Evolutionary conservation across 2,888 invertebrate species (phyloP).

Genomic region (Metellina segmentata): DNA sequence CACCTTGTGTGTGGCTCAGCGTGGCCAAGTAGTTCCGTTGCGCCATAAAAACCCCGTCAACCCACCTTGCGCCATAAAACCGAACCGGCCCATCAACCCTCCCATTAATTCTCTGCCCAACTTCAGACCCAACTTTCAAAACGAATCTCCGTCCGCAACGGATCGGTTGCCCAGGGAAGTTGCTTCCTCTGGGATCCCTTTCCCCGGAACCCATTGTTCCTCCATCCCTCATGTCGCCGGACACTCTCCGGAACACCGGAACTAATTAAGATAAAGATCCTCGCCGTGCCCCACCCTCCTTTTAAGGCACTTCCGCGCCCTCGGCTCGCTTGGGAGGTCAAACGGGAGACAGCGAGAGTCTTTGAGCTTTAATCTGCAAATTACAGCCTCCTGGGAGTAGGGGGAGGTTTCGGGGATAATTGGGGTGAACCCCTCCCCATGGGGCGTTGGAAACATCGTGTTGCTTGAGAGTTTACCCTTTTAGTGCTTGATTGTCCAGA

Average conservation of each 20-base stretch:
- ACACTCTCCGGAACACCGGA: constrained; percentile 21
- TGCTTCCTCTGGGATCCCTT: not conserved
- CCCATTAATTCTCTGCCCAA: too few species aligned
- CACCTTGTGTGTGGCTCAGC: too few species aligned
- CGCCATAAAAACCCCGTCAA: too few species aligned
- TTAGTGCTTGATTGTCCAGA: too few species aligned
- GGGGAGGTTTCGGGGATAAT: too few species aligned
- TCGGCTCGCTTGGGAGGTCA: not conserved
- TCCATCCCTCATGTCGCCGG: constrained; percentile 1
- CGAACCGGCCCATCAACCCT: too few species aligned
- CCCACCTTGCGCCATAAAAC: too few species aligned
- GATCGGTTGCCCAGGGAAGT: not conserved
- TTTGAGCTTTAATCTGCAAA: not conserved
- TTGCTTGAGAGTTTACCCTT: too few species aligned
- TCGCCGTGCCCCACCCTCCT: not conserved
- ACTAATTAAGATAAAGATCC: constrained; percentile 45
- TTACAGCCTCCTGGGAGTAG: too few species aligned
- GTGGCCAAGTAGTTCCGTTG: too few species aligned
- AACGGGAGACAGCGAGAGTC: not conserved
- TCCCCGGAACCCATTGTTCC: not conserved
- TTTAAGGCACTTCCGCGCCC: not conserved
- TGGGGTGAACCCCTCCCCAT: too few species aligned
- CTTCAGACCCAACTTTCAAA: not conserved
- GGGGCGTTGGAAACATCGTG: too few species aligned
- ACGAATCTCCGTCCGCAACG: not conserved